Evolutionary conservation across 2,113 vertebrate genomes (phyloP), one percentile per base, ranked within the genome.

Genomic region (Piaya cayana): DNA sequence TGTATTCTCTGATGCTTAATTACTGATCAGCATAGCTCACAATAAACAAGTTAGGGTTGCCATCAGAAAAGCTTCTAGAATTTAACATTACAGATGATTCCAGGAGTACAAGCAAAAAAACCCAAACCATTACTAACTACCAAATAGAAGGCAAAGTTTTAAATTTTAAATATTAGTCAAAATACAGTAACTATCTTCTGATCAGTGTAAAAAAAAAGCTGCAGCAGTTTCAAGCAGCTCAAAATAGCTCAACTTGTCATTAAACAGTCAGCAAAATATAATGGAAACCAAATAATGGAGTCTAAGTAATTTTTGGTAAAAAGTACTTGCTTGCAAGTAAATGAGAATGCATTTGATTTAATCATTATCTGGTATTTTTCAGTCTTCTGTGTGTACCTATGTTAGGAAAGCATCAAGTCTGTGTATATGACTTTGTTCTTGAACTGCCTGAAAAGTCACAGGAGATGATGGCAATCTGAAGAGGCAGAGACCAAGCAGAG

Each of bases 391-490:
- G 17, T 18, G 16, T 34, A 58, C 29, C 34, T 71, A 11, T 36
- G 59, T 29, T 22, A 59, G 56, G 50, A 77, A 90, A 70, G 68
- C 26, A 88, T 30, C 11, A 11, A 22, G 26, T 34, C 64, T 65
- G 14, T 16, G 2, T 26, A 10, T 6, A 34, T 15, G 53, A 47
- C 39, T 71, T 53, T 27, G 30, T 0, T 81, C 84, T 34, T 62
- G 30, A 70, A 26, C 32, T 37, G 17, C 4, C 60, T 87, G 74
- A 49, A 49, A 86, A 27, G 39, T 58, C 58, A 53, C 15, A 45
- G 53, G n/a, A 14, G 43, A 42, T 0, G 0, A 56, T 0, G 0
- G 18, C 9, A 62, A 82, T 29, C 11, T 34, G 43, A 55, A 92
- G 75, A 77, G 27, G 14, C 14, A 59, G 65, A 83, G 45, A 47